Conservation (phyloP, 2,797 vertebrate genomes). For the Amblyraja radiata region DNA sequence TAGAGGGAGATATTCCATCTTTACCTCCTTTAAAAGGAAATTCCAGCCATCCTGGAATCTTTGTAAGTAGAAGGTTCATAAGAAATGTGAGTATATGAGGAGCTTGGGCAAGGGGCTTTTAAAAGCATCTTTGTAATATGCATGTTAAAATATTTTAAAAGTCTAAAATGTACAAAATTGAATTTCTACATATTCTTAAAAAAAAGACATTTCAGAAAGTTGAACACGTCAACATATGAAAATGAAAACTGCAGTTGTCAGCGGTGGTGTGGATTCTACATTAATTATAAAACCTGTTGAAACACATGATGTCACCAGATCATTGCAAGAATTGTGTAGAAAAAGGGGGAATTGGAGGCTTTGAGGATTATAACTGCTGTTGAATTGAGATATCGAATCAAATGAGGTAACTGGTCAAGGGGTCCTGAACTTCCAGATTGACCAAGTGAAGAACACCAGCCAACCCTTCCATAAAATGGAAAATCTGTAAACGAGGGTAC, state of each 20-base stretch:
- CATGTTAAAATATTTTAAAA: background rate
- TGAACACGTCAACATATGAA: too few species aligned
- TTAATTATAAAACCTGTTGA: background rate
- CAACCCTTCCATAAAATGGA: background rate
- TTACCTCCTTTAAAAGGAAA: background rate
- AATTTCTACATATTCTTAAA: too few species aligned
- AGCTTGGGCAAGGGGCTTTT: background rate
- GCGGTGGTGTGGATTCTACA: background rate
- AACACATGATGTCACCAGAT: background rate
- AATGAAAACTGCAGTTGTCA: too few species aligned
- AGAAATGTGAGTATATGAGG: background rate
- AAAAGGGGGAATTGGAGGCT: background rate
- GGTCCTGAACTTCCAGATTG: background rate
- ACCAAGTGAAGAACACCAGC: background rate
- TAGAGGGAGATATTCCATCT: background rate
- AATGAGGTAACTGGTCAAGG: background rate
- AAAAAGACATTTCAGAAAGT: too few species aligned
- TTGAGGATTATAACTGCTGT: background rate
- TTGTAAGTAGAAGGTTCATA: background rate
- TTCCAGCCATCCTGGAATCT: background rate
- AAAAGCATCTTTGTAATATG: background rate
- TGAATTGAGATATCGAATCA: background rate
- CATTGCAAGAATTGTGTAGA: background rate
- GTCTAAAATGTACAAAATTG: too few species aligned
- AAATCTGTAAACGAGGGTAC: too few species aligned